Conservation (phyloP, 2,797 vertebrate species). For the Nannoperca obscura region DNA sequence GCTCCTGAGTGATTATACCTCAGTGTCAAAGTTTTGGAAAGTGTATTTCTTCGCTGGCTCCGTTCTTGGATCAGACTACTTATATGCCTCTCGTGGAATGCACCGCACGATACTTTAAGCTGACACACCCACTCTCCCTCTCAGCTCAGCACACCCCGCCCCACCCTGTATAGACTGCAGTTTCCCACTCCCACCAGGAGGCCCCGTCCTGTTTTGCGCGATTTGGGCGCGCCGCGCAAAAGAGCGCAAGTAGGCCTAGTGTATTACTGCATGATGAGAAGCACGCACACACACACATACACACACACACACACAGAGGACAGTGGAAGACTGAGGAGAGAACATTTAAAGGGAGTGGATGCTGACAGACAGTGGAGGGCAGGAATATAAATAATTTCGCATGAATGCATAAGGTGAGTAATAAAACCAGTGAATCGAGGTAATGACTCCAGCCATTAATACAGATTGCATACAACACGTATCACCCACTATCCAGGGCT, state of each 20-base stretch:
- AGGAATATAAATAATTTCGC: background rate
- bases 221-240: constrained; percentile 3
- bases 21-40: constrained; percentile 34
- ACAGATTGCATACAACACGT: background rate
- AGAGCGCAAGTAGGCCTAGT: background rate
- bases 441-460: too few relatives aligned
- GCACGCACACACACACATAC: background rate
- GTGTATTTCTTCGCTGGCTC: background rate
- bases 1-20: background rate
- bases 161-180: constrained; percentile 9
- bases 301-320: background rate
- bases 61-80: constrained; percentile 21
- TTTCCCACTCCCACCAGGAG: constrained; percentile 24
- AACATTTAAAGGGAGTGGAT: constrained; percentile 36
- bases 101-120: constrained; percentile 28
- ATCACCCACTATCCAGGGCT: too few relatives aligned
- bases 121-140: constrained; percentile 40
- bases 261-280: background rate
- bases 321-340: background rate
- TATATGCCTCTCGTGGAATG: constrained; percentile 27
- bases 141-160: constrained; percentile 13
- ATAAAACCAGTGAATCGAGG: background rate
- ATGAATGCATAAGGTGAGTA: background rate
- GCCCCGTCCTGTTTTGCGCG: background rate
- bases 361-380: background rate